phyloP scores from a whole-genome alignment of 1,140 invertebrate genomes.

The Nomia melanderi region DNA sequence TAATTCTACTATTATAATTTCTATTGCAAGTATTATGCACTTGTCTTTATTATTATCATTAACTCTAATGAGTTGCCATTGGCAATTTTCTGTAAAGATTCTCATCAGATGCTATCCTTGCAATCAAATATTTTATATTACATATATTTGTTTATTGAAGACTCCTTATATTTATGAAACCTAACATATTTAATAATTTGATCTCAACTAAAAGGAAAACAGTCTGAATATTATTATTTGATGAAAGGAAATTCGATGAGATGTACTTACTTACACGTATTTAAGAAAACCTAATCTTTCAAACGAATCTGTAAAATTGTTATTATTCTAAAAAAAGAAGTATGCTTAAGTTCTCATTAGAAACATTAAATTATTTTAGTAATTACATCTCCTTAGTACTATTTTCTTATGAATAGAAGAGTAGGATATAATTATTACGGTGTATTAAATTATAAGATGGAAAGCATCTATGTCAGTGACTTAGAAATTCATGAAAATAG shows the following conservation, averaged over 20 bases:
- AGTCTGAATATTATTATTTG: not conserved
- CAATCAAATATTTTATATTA: not conserved
- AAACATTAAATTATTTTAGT: not conserved
- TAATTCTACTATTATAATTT: constrained; percentile 2
- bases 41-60: constrained; percentile 28
- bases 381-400: too few relatives aligned
- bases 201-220: not conserved
- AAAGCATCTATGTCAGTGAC: not conserved
- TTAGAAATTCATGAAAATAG: not conserved
- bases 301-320: not conserved
- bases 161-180: not conserved
- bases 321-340: not conserved
- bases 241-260: not conserved
- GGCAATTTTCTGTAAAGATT: not conserved
- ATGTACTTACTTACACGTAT: not conserved
- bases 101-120: constrained; percentile 4
- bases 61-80: not conserved
- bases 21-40: constrained; percentile 7
- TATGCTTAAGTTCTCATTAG: not conserved
- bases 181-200: not conserved
- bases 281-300: not conserved
- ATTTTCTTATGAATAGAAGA: not conserved
- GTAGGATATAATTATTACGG: not conserved
- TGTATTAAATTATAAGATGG: not conserved
- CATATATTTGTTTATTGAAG: not conserved